Evolutionary conservation across 2,113 vertebrate genomes (phyloP), one percentile per base, ranked within the genome.

Genomic region (Copsychus sechellarum): DNA sequence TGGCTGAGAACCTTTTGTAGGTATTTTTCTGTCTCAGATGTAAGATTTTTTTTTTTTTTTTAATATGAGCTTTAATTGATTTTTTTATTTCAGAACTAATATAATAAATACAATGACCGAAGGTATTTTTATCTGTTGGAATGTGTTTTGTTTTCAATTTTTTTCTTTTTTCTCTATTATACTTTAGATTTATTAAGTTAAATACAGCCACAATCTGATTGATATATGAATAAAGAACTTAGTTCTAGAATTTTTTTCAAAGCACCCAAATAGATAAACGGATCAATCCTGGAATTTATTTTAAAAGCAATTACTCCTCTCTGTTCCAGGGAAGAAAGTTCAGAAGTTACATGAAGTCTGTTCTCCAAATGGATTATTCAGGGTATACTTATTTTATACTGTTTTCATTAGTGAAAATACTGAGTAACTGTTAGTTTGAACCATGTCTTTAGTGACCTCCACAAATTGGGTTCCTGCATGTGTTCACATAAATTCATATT

Each of bases 401-500:
- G 12, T 74, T 96, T 91, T 91, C 57, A 51, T 65, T 91, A 87
- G 61, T 74, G 74, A 74, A 93, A 80, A 58, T 45, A 29, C 8
- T 61, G 80, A 95, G 36, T 73, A 88, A 36, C n/a, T 65, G 38
- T 95, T 94, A 85, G 76, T 97, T 95, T 95, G 96, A 96, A 80
- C 70, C 45, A 67, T 88, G 71, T 91, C 81, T 94, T 81, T 33
- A 86, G 77, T 96, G 95, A 96, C 95, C 93, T 95, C 36, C 81
- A 64, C 34, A 42, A 81, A 72, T 79, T 48, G 28, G 78, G 8
- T 86, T 92, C 34, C 34, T 86, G 34, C 19, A 11, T 73, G 29
- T 38, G n/a, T 88, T 93, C 60, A 78, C 72, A 42, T 69, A 57
- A 95, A 98, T 97, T 95, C 95, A 67, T 95, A 97, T 98, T 97